Evolutionary conservation across 2,888 invertebrate species (phyloP).

Genomic region (Thelaira solivaga): DNA sequence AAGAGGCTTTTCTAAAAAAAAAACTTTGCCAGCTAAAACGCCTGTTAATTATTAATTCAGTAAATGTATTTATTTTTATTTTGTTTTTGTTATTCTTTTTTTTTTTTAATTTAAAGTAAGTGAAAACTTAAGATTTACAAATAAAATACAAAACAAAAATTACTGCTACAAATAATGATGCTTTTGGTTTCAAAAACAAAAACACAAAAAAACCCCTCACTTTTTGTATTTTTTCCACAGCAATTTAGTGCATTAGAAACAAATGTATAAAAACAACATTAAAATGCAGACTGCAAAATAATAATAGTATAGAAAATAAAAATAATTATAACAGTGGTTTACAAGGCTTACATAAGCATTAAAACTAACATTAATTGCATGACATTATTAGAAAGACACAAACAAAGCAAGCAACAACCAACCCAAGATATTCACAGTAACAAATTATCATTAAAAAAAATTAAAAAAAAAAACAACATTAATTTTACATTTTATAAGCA

Average conservation of each 20-base stretch:
- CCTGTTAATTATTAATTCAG: no score
- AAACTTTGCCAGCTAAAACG: no score
- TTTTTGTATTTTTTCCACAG: constrained; percentile 19
- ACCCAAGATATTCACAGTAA: constrained; percentile 9
- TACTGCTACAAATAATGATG: constrained; percentile 23
- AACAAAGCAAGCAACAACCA: background rate
- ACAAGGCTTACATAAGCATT: constrained; percentile 52
- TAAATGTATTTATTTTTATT: no score
- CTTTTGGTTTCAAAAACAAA: background rate
- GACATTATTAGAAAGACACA: constrained; percentile 26
- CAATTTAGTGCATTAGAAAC: background rate
- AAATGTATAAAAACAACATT: background rate
- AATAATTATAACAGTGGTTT: constrained; percentile 50
- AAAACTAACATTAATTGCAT: constrained; percentile 50
- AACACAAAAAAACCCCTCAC: constrained; percentile 33
- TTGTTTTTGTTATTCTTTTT: no score
- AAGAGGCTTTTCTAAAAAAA: background rate
- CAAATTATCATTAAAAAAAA: background rate
- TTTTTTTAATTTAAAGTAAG: background rate
- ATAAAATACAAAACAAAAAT: constrained; percentile 10
- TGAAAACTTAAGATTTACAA: constrained; percentile 5
- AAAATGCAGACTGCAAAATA: background rate
- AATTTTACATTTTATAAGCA: background rate
- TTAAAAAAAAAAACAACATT: background rate
- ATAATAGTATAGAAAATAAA: constrained; percentile 33